Percentiles rank a stretch among this genome's conserved stretches.
Evolutionary conservation across 2,113 vertebrate species (phyloP).

Genomic region (Eolophus roseicapilla): DNA sequence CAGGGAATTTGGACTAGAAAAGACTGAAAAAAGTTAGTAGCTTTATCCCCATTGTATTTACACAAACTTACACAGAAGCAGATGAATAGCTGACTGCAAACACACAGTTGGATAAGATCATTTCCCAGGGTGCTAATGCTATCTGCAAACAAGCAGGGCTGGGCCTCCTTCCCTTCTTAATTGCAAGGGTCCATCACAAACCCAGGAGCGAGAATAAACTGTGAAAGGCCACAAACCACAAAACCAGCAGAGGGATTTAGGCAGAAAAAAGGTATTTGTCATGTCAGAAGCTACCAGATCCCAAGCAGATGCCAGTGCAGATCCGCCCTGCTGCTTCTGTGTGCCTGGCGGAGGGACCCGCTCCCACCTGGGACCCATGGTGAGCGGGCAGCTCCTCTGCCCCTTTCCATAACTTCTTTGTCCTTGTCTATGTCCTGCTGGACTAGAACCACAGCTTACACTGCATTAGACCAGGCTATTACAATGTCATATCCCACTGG

Average conservation of each 20-base stretch:
- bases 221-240: neutral
- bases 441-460: neutral
- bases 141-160: neutral
- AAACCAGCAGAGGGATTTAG: neutral
- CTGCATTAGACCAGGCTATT: fast-evolving
- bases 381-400: neutral
- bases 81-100: neutral
- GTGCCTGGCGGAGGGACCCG: neutral
- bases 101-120: neutral
- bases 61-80: neutral
- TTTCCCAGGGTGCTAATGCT: neutral
- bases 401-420: neutral
- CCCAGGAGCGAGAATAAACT: neutral
- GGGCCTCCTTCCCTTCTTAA: neutral
- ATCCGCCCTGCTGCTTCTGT: neutral
- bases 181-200: neutral
- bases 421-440: neutral
- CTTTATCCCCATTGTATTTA: neutral
- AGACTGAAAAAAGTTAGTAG: neutral
- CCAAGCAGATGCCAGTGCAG: fast-evolving
- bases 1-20: neutral
- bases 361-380: neutral
- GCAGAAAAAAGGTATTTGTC: neutral
- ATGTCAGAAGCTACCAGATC: neutral
- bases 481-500: fast-evolving